phyloP scores from a whole-genome alignment of 2,888 invertebrate genomes.

The Chymomyza procnemis region DNA sequence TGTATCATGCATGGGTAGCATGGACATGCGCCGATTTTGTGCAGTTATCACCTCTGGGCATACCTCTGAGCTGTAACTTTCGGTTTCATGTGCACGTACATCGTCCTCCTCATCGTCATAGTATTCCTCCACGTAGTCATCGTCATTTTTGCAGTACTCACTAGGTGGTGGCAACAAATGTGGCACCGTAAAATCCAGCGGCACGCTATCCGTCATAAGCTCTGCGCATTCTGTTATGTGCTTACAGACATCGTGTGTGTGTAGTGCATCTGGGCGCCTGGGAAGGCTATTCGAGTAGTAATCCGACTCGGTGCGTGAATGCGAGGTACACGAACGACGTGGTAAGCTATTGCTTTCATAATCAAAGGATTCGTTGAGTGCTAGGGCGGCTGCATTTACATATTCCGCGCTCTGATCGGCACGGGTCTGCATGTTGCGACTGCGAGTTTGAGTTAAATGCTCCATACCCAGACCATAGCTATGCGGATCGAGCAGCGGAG shows the following conservation, averaged over 20 bases:
- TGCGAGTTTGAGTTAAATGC: conserved; percentile 53
- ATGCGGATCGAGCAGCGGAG: conserved; percentile 68
- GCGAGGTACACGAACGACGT: conserved; percentile 76
- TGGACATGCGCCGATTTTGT: conserved; percentile 66
- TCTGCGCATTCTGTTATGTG: conserved; percentile 78
- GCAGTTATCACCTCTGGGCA: conserved; percentile 40
- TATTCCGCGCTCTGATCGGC: conserved; percentile 64
- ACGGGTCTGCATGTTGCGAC: conserved; percentile 57
- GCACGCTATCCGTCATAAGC: conserved; percentile 65
- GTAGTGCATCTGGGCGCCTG: conserved; percentile 69
- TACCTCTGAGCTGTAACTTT: conserved; percentile 60
- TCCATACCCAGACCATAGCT: conserved; percentile 58
- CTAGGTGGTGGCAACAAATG: conserved; percentile 66
- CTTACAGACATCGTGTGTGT: conserved; percentile 74
- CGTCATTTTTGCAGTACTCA: conserved; percentile 65
- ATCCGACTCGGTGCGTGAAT: conserved; percentile 74
- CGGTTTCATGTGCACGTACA: conserved; percentile 53
- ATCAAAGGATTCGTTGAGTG: conserved; percentile 70
- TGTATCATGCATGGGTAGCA: conserved; percentile 58
- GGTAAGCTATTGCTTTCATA: conserved; percentile 78
- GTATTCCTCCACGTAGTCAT: conserved; percentile 74
- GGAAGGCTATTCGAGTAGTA: conserved; percentile 77
- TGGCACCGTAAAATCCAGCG: conserved; percentile 67
- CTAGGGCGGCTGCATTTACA: conserved; percentile 61
- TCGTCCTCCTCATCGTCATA: conserved; percentile 58